Evolutionary conservation across 1,140 invertebrate genomes (phyloP).

Genomic region (Brachionus koreanus): DNA sequence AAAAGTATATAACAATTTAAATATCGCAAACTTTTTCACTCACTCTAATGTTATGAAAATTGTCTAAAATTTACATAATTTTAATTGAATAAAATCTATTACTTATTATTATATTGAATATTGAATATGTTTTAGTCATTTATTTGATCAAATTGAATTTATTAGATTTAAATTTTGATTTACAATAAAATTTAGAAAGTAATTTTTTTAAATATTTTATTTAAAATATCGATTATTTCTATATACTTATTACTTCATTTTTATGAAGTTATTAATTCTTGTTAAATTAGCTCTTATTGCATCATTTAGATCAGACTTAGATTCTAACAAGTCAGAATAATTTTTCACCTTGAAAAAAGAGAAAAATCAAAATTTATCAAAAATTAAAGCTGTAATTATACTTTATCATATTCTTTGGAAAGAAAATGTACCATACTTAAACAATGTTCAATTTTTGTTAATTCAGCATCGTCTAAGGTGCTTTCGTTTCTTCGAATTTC

Average conservation of each 20-base stretch:
- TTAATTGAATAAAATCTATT: too few species aligned
- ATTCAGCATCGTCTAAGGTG: not conserved
- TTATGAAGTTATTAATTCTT: not conserved
- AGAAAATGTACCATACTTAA: slow-evolving; percentile 40
- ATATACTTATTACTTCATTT: not conserved
- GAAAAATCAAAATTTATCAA: not conserved
- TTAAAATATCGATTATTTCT: not conserved
- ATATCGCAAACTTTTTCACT: too few species aligned
- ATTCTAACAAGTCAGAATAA: slow-evolving; percentile 26
- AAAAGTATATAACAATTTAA: too few species aligned
- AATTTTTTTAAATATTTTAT: not conserved
- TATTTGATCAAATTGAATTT: too few species aligned
- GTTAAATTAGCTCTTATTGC: not conserved
- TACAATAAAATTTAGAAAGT: too few species aligned
- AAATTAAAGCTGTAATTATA: not conserved
- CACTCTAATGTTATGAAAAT: too few species aligned
- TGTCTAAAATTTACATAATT: too few species aligned
- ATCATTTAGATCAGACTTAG: not conserved
- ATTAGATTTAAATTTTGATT: too few species aligned
- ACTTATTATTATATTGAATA: too few species aligned
- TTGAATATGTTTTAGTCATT: too few species aligned
- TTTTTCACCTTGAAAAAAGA: not conserved
- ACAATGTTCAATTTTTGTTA: slow-evolving; percentile 41
- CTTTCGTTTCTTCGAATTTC: slow-evolving; percentile 33
- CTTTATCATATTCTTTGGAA: slow-evolving; percentile 29